These are phyloP conservation scores for Agrilus biguttatus DNA, from an alignment of 2,888 invertebrate species.

Conservation along the genomic window DNA sequence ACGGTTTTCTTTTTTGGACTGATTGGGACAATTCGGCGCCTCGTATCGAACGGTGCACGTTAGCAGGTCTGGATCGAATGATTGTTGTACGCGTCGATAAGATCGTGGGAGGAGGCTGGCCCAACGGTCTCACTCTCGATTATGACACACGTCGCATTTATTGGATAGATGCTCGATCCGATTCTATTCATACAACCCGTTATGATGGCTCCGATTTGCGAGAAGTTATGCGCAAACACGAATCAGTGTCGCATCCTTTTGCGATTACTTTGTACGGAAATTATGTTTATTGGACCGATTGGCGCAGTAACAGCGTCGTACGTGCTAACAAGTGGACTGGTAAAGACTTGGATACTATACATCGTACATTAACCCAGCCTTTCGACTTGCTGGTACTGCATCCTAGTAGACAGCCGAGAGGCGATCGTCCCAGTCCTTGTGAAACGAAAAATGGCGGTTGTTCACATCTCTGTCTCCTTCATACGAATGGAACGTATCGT, in stretches of 20 bases:
- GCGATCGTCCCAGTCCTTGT: slow-evolving; percentile 48
- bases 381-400: slow-evolving; percentile 80
- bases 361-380: slow-evolving; percentile 73
- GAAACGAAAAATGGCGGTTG: slow-evolving; percentile 53
- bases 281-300: slow-evolving; percentile 88
- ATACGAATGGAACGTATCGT: slow-evolving; percentile 43
- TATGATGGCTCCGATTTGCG: slow-evolving; percentile 63
- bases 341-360: slow-evolving; percentile 60
- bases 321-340: slow-evolving; percentile 82
- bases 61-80: slow-evolving; percentile 57
- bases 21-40: slow-evolving; percentile 72
- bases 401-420: slow-evolving; percentile 55
- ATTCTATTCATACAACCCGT: slow-evolving; percentile 71
- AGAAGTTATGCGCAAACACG: slow-evolving; percentile 54
- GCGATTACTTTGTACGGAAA: slow-evolving; percentile 75
- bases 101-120: slow-evolving; percentile 58
- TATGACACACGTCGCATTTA: slow-evolving; percentile 58
- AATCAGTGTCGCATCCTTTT: slow-evolving; percentile 74
- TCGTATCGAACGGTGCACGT: slow-evolving; percentile 67
- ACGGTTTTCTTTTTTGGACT: slow-evolving; percentile 72
- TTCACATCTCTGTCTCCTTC: slow-evolving; percentile 68
- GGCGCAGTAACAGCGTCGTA: slow-evolving; percentile 76
- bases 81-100: slow-evolving; percentile 34
- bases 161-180: slow-evolving; percentile 78
- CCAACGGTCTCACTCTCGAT: slow-evolving; percentile 72